Evolutionary conservation across 2,888 invertebrate genomes (phyloP).

Genomic region (Carcina quercana): DNA sequence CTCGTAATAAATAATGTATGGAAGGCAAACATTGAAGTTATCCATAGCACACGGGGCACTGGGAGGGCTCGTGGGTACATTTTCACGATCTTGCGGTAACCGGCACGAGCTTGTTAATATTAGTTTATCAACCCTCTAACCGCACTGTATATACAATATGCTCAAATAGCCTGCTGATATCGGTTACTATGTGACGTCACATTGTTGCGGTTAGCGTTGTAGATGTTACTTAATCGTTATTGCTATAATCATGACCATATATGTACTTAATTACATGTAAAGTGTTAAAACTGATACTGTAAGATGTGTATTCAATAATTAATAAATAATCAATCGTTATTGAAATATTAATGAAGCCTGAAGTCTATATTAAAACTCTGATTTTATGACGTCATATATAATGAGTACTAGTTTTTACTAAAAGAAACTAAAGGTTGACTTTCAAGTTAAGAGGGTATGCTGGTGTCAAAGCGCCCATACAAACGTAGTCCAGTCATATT

Average conservation of each 20-base stretch:
- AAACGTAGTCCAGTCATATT: too few relatives aligned
- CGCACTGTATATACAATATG: slow-evolving; percentile 14
- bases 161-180: neutral
- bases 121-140: slow-evolving; percentile 61
- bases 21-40: slow-evolving; percentile 62
- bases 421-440: too few relatives aligned
- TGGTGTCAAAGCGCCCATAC: too few relatives aligned
- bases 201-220: neutral
- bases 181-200: neutral
- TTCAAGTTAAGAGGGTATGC: too few relatives aligned
- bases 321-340: too few relatives aligned
- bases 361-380: too few relatives aligned
- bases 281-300: too few relatives aligned
- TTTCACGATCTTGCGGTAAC: slow-evolving; percentile 71
- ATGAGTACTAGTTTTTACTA: too few relatives aligned
- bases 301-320: too few relatives aligned
- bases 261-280: neutral
- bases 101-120: slow-evolving; percentile 65
- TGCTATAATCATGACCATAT: neutral
- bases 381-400: too few relatives aligned
- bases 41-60: slow-evolving; percentile 47
- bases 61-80: slow-evolving; percentile 58
- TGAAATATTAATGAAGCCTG: too few relatives aligned
- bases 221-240: neutral
- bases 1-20: slow-evolving; percentile 69